Evolutionary conservation across 2,797 vertebrate genomes (phyloP).

Genomic region (Fistularia commersonii): DNA sequence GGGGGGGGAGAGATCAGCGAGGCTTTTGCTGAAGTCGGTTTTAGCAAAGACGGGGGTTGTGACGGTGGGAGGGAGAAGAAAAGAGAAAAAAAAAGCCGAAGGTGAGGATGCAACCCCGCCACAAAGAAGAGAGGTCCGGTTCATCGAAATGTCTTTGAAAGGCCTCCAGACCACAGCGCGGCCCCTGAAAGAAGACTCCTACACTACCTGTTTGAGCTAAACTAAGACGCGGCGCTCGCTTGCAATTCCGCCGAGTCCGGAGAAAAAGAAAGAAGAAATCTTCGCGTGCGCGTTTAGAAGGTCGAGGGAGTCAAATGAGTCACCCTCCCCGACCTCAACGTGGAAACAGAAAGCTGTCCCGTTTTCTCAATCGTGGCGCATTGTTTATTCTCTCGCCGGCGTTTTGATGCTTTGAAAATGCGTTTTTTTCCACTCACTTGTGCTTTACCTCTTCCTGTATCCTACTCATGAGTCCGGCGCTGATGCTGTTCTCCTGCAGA

Average conservation of each 20-base stretch:
- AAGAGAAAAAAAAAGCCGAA: slow-evolving; percentile 12
- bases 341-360: slow-evolving; percentile 27
- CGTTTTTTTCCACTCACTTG: slow-evolving; percentile 26
- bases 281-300: slow-evolving; percentile 27
- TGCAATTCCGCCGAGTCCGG: slow-evolving; percentile 43
- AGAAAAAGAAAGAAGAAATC: slow-evolving; percentile 45
- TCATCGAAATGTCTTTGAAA: slow-evolving; percentile 52
- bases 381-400: slow-evolving; percentile 19
- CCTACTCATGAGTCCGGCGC: slow-evolving; percentile 62
- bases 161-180: slow-evolving; percentile 47
- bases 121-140: slow-evolving; percentile 45
- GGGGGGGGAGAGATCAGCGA: slow-evolving; percentile 17
- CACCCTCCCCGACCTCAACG: slow-evolving; percentile 18
- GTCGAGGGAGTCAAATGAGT: slow-evolving; percentile 38
- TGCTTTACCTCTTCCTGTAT: slow-evolving; percentile 67
- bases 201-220: slow-evolving; percentile 42
- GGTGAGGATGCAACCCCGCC: slow-evolving; percentile 46
- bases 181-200: slow-evolving; percentile 44
- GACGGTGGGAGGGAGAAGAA: slow-evolving; percentile 29
- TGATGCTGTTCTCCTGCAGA: slow-evolving; percentile 76
- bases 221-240: slow-evolving; percentile 39
- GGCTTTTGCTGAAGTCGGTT: slow-evolving; percentile 13
- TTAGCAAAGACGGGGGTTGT: slow-evolving; percentile 41
- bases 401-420: slow-evolving; percentile 2
- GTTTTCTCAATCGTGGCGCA: slow-evolving; percentile 8